These are phyloP conservation scores for Venturia canescens DNA, from an alignment of 1,140 invertebrate genomes.

Conservation along the genomic window DNA sequence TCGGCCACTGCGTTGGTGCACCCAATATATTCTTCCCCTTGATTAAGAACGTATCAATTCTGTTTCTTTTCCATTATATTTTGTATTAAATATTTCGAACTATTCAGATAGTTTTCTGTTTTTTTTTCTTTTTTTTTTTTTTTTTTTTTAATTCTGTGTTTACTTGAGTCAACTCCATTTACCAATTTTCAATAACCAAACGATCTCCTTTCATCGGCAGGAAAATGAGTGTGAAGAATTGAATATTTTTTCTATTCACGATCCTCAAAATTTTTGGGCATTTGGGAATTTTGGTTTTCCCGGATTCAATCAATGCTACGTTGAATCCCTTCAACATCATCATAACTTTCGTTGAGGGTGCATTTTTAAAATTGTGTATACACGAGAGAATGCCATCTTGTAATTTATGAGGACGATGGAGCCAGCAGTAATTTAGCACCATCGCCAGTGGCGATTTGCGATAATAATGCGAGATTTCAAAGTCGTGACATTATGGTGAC, in stretches of 20 bases:
- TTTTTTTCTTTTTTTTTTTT: too few species aligned
- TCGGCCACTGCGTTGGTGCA: constrained; percentile 54
- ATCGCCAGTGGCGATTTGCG: constrained; percentile 14
- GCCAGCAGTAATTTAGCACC: constrained; percentile 4
- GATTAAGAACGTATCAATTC: too few species aligned
- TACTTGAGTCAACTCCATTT: too few species aligned
- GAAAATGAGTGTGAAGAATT: too few species aligned
- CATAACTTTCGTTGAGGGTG: neutral
- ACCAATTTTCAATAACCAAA: too few species aligned
- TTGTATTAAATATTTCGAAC: too few species aligned
- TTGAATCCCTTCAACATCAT: neutral
- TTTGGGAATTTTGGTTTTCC: neutral
- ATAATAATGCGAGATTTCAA: constrained; percentile 13
- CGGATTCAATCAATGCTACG: neutral
- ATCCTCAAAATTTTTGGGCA: too few species aligned
- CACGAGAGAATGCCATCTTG: neutral
- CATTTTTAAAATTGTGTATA: neutral
- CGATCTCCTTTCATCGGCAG: too few species aligned
- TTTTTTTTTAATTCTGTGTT: too few species aligned
- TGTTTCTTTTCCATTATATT: too few species aligned
- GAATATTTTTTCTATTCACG: too few species aligned
- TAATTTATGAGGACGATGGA: neutral
- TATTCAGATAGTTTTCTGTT: too few species aligned
- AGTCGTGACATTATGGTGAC: constrained; percentile 10
- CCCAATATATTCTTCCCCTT: constrained; percentile 1